These are phyloP conservation scores for Physella acuta DNA, from an alignment of 1,140 invertebrate species.

Conservation along the genomic window DNA sequence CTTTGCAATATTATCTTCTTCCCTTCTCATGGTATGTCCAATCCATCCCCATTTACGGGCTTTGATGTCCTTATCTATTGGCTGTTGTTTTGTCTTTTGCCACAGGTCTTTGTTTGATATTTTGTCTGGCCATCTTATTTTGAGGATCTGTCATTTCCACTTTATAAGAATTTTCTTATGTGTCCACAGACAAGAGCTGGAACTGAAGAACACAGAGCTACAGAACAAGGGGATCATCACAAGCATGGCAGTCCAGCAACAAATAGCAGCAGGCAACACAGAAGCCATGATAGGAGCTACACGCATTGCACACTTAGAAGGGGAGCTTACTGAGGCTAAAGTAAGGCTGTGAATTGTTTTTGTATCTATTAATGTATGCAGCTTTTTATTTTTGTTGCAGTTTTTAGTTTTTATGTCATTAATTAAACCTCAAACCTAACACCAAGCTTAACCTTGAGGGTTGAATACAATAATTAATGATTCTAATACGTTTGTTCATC, in stretches of 20 bases:
- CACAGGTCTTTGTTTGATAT: too few relatives aligned
- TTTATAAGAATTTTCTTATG: neutral
- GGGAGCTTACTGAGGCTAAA: slow-evolving; percentile 48
- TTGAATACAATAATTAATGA: too few relatives aligned
- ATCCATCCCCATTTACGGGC: too few relatives aligned
- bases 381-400: too few relatives aligned
- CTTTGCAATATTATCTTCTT: too few relatives aligned
- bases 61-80: too few relatives aligned
- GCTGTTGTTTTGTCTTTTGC: too few relatives aligned
- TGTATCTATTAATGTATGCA: too few relatives aligned
- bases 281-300: slow-evolving; percentile 40
- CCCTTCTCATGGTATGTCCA: too few relatives aligned
- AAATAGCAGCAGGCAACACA: slow-evolving; percentile 42
- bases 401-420: neutral
- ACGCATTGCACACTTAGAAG: slow-evolving; percentile 46
- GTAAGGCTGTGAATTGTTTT: slow-evolving; percentile 30
- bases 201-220: slow-evolving; percentile 43
- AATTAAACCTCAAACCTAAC: neutral
- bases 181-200: slow-evolving; percentile 41
- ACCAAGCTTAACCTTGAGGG: too few relatives aligned
- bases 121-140: neutral
- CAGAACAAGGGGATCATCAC: slow-evolving; percentile 51
- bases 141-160: neutral
- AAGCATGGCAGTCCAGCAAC: slow-evolving; percentile 43
- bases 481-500: too few relatives aligned